Evolutionary conservation across 2,888 invertebrate species (phyloP).

Genomic region (Aporophyla lueneburgensis): DNA sequence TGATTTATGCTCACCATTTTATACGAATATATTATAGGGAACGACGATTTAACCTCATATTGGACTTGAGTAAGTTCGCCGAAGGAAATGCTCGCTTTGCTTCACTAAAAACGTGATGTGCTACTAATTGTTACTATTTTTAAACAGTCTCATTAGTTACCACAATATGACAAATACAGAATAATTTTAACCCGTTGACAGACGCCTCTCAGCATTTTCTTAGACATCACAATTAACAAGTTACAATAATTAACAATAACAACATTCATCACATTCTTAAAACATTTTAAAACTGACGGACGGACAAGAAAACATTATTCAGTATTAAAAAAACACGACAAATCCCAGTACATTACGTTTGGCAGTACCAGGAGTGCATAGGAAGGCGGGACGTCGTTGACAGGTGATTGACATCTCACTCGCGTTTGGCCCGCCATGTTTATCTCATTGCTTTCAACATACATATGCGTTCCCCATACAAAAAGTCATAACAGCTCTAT

Average conservation of each 20-base stretch:
- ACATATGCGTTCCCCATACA: slow-evolving; percentile 46
- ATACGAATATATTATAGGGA: slow-evolving; percentile 16
- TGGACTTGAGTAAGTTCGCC: not conserved
- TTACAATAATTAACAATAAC: slow-evolving; percentile 64
- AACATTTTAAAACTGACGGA: slow-evolving; percentile 68
- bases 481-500: slow-evolving; percentile 51
- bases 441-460: slow-evolving; percentile 84
- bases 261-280: slow-evolving; percentile 71
- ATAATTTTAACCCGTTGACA: slow-evolving; percentile 62
- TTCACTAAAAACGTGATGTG: slow-evolving; percentile 10
- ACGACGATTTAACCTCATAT: not conserved
- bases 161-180: slow-evolving; percentile 34
- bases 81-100: slow-evolving; percentile 31
- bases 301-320: slow-evolving; percentile 71
- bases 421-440: slow-evolving; percentile 86
- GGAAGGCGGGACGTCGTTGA: slow-evolving; percentile 86
- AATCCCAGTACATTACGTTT: slow-evolving; percentile 82
- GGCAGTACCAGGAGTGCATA: slow-evolving; percentile 86
- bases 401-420: slow-evolving; percentile 91
- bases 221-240: slow-evolving; percentile 64
- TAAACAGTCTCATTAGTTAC: slow-evolving; percentile 46
- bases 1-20: slow-evolving; percentile 54
- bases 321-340: slow-evolving; percentile 72
- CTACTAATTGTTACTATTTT: slow-evolving; percentile 35
- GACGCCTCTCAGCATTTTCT: slow-evolving; percentile 50